Base-by-base conservation (phyloP, 2,113 vertebrate genomes). In the Sylvicapra grimmia region DNA sequence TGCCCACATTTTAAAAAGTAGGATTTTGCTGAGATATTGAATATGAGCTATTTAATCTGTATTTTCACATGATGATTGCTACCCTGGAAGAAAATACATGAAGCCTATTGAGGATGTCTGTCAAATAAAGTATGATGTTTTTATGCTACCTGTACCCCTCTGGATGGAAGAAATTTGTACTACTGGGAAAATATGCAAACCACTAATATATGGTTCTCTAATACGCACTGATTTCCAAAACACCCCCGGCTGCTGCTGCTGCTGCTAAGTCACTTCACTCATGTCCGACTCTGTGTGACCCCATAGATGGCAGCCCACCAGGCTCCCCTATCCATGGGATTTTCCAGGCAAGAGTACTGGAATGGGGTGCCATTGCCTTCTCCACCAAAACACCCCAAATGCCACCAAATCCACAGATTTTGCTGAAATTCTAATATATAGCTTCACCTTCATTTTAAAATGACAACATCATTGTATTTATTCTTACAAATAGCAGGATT, bases 11-110 rank as follows among this genome's bases (percentile, higher is more conserved):
- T 90, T 19, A 87, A 96, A 96, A 94, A 58, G 51, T 51, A 54
- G 33, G 65, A 79, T 86, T 89, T 96, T 83, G 29, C 27, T 90
- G 79, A 91, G 83, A 5, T 92, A n/a, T 79, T 94, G 19, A 29
- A 63, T 54, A 79, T 86, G 88, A 96, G 47, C 89, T 82, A 96
- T 91, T 86, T 84, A 72, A 94, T 95, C 36, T 86, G 9, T 40
- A 58, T 36, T 96, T 97, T 92, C n/a, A 58, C 56, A 53, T 33
- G 65, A 83, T 88, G 27, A 86, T 59, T 89, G 44, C n/a, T 89
- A 72, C 40, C 59, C 29, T 89, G 68, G 72, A 77, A 59, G 92
- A 92, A 92, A 94, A 88, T 53, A 25, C 68, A 86, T 6, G 5
- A 10, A 51, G 58, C 18, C 9, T 65, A 36, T 4, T 85, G 80